Conservation (phyloP, 2,113 vertebrate species). For the Polypterus senegalus region DNA sequence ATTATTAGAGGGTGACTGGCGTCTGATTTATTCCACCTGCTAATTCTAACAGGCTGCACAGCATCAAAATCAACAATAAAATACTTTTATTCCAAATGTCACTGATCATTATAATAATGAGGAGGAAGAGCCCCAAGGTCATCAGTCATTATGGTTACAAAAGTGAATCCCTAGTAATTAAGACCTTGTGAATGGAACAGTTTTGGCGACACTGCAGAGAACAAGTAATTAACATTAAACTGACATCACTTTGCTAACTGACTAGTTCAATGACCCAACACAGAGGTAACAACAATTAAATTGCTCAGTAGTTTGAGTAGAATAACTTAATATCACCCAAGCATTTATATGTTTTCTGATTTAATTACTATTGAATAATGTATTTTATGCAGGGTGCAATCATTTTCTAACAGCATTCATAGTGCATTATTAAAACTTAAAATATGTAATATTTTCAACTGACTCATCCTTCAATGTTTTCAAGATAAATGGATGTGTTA, state of each 20-base stretch:
- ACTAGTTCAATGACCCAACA: conserved; percentile 19
- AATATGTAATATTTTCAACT: too few relatives aligned
- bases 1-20: conserved; percentile 29
- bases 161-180: conserved; percentile 24
- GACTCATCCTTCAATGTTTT: too few relatives aligned
- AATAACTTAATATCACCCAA: too few relatives aligned
- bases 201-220: conserved; percentile 20
- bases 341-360: too few relatives aligned
- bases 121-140: conserved; percentile 12
- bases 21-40: conserved; percentile 39
- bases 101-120: conserved; percentile 23
- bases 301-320: neutral
- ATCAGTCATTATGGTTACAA: conserved; percentile 21
- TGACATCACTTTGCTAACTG: conserved; percentile 24
- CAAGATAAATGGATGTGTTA: too few relatives aligned
- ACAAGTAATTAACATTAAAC: conserved; percentile 29
- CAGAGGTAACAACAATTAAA: conserved; percentile 16
- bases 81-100: conserved; percentile 19
- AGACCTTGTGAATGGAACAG: conserved; percentile 21
- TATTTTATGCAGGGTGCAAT: too few relatives aligned
- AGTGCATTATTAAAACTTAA: too few relatives aligned
- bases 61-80: conserved; percentile 19
- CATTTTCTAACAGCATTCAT: too few relatives aligned
- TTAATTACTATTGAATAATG: too few relatives aligned
- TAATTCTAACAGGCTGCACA: conserved; percentile 27